phyloP scores from a whole-genome alignment of 2,113 vertebrate species.

The Paramisgurnus dabryanus region DNA sequence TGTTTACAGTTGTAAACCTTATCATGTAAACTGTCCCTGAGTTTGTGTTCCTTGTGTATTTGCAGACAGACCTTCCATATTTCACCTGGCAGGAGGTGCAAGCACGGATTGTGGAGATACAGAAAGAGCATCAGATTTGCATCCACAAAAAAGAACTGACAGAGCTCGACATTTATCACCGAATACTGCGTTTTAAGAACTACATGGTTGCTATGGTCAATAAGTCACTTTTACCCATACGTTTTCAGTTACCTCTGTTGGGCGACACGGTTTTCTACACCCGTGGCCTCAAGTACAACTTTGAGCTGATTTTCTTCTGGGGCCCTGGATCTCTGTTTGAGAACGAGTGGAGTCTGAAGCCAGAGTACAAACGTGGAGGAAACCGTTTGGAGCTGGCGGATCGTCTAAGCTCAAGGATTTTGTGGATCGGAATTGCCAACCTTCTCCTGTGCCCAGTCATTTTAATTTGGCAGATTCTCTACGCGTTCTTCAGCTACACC shows the following conservation, averaged over 20 bases:
- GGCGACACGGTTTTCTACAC: slow-evolving; percentile 91
- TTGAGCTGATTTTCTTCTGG: slow-evolving; percentile 99
- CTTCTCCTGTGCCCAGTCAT: slow-evolving; percentile 95
- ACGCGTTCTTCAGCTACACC: slow-evolving; percentile 96
- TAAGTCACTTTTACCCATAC: slow-evolving; percentile 93
- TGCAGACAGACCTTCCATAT: slow-evolving; percentile 89
- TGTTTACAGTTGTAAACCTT: too few species aligned
- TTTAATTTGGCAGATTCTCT: slow-evolving; percentile 98
- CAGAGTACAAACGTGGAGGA: slow-evolving; percentile 90
- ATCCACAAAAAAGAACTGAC: slow-evolving; percentile 97
- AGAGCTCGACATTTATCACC: slow-evolving; percentile 94
- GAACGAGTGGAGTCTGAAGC: slow-evolving; percentile 95
- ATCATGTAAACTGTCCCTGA: neutral
- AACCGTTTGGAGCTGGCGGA: slow-evolving; percentile 92
- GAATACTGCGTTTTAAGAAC: slow-evolving; percentile 98
- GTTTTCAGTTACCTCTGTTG: slow-evolving; percentile 84
- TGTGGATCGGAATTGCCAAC: slow-evolving; percentile 97
- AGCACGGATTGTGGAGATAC: slow-evolving; percentile 93
- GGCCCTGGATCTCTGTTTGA: slow-evolving; percentile 93
- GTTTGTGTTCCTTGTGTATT: slow-evolving; percentile 2
- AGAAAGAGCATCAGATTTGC: slow-evolving; percentile 99
- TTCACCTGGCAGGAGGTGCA: slow-evolving; percentile 98
- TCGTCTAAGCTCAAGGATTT: slow-evolving; percentile 89
- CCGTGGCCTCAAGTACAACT: slow-evolving; percentile 97
- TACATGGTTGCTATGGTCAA: slow-evolving; percentile 99